Percentiles rank a stretch among this genome's conserved stretches.
Conservation (phyloP, 1,140 invertebrate species). For the Gryon sp. region DNA sequence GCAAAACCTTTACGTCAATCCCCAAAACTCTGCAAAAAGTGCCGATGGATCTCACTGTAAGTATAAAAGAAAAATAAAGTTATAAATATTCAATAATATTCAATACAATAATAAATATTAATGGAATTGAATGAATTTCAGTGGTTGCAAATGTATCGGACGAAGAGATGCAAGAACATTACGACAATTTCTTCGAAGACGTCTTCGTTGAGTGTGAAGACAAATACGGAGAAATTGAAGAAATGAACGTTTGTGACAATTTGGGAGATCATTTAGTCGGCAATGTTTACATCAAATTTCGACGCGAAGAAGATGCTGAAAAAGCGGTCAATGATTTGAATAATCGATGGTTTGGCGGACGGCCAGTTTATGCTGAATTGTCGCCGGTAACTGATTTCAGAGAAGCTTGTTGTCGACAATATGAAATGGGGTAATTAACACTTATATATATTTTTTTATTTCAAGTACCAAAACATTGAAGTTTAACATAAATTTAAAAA, state of each 20-base stretch:
- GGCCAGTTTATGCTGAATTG: slow-evolving; percentile 98
- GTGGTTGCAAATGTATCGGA: slow-evolving; percentile 95
- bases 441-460: no score
- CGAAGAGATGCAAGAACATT: slow-evolving; percentile 99
- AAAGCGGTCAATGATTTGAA: slow-evolving; percentile 97
- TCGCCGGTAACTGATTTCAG: slow-evolving; percentile 99
- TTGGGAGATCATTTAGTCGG: slow-evolving; percentile 98
- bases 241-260: slow-evolving; percentile 99
- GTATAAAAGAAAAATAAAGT: no score
- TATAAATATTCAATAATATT: no score
- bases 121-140: slow-evolving; percentile 70
- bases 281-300: slow-evolving; percentile 99
- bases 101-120: neutral
- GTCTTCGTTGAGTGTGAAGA: slow-evolving; percentile 99
- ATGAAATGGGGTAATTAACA: slow-evolving; percentile 94
- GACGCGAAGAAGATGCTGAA: slow-evolving; percentile 99
- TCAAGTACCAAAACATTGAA: no score
- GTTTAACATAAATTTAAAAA: no score
- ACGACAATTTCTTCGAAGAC: slow-evolving; percentile 99
- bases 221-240: slow-evolving; percentile 99
- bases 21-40: slow-evolving; percentile 97
- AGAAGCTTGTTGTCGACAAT: slow-evolving; percentile 99
- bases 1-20: slow-evolving; percentile 99
- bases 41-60: slow-evolving; percentile 94
- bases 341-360: slow-evolving; percentile 98